A percentile compares a stretch with the other conserved stretches of the same genome.
Conservation (phyloP, 1,140 invertebrate genomes). For the Euwallacea similis region DNA sequence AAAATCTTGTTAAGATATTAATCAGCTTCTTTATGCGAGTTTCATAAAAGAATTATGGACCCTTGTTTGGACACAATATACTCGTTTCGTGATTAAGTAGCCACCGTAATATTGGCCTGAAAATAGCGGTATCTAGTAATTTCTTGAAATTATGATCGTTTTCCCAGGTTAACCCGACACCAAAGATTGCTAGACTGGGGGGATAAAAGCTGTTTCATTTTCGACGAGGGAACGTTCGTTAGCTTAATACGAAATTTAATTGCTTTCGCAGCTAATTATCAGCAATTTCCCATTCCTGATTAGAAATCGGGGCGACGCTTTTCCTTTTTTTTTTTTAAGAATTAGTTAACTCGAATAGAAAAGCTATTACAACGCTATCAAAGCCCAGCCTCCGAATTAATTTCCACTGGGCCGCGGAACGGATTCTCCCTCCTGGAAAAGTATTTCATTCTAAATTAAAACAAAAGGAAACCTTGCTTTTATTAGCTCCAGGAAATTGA, state of each 20-base stretch:
- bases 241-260: not conserved
- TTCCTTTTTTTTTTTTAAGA: not conserved
- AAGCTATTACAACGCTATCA: conserved; percentile 26
- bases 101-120: not conserved
- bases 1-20: conserved; percentile 26
- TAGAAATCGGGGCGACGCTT: not conserved
- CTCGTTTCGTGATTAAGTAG: conserved; percentile 2
- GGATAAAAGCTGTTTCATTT: too few relatives aligned
- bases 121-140: too few relatives aligned
- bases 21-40: conserved; percentile 21
- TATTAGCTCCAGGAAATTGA: too few relatives aligned
- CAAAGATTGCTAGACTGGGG: too few relatives aligned
- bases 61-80: not conserved
- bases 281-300: conserved; percentile 7
- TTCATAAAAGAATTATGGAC: conserved; percentile 19
- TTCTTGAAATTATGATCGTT: too few relatives aligned
- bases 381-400: conserved; percentile 26
- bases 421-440: conserved; percentile 19
- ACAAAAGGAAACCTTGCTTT: too few relatives aligned
- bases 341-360: conserved; percentile 25
- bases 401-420: conserved; percentile 21
- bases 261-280: conserved; percentile 9
- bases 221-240: too few relatives aligned
- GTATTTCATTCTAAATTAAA: not conserved
- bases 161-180: too few relatives aligned